Evolutionary conservation across 2,113 vertebrate genomes (phyloP).

Genomic region (Puma concolor): DNA sequence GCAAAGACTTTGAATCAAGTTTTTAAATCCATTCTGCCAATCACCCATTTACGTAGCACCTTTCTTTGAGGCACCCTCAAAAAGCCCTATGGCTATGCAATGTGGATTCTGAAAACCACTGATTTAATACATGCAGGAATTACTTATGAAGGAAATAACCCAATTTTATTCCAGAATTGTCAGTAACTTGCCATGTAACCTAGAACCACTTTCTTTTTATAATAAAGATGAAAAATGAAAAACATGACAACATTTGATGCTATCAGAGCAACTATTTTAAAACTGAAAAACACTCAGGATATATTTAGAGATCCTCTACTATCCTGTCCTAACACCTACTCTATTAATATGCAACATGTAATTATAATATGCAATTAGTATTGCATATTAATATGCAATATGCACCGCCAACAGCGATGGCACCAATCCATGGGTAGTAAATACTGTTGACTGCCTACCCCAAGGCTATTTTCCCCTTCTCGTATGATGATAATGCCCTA

Average conservation of each 20-base stretch:
- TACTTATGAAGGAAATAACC: background rate
- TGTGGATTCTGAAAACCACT: background rate
- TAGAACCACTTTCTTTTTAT: background rate
- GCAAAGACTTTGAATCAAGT: background rate
- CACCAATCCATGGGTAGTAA: background rate
- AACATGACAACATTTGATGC: background rate
- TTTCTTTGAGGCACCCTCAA: background rate
- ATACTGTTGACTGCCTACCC: background rate
- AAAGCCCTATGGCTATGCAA: background rate
- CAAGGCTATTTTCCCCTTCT: background rate
- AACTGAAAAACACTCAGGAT: background rate
- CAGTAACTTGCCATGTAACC: background rate
- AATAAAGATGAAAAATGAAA: background rate
- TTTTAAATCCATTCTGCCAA: background rate
- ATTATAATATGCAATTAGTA: no score
- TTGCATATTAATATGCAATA: no score
- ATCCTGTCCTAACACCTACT: background rate
- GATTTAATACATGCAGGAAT: background rate
- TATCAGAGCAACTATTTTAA: background rate
- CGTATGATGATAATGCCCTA: background rate
- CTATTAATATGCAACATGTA: background rate
- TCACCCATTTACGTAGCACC: background rate
- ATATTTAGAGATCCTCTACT: background rate
- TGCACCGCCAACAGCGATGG: background rate
- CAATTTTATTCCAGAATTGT: conserved; percentile 27